Evolutionary conservation across 2,888 invertebrate genomes (phyloP).

Genomic region (Labia minor): DNA sequence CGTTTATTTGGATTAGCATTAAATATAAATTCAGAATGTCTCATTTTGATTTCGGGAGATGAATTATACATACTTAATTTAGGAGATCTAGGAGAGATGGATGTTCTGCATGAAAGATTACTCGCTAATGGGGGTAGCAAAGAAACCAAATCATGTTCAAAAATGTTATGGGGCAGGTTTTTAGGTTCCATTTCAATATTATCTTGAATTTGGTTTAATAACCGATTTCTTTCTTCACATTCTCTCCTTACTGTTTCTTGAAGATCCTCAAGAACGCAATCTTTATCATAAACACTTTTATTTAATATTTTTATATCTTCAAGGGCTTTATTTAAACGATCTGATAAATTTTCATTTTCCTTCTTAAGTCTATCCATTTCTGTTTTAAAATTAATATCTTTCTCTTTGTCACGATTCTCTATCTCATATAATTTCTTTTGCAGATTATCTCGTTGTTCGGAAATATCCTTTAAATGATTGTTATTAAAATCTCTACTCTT

Average conservation of each 20-base stretch:
- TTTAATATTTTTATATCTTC: neutral
- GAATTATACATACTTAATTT: neutral
- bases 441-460: neutral
- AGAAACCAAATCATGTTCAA: neutral
- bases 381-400: neutral
- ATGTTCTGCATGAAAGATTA: too few species aligned
- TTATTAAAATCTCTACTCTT: neutral
- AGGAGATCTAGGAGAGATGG: neutral
- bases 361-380: neutral
- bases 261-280: neutral
- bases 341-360: neutral
- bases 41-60: neutral
- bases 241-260: neutral
- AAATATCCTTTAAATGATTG: neutral
- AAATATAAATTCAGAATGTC: slow-evolving; percentile 8
- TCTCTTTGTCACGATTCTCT: neutral
- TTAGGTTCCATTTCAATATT: neutral
- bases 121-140: neutral
- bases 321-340: neutral
- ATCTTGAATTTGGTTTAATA: neutral
- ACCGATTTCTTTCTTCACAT: neutral
- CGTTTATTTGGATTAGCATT: slow-evolving; percentile 1
- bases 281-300: neutral
- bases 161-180: neutral
- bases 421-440: neutral